These are phyloP conservation scores for Macrosiphum euphorbiae DNA, from an alignment of 2,888 invertebrate genomes.

Conservation along the genomic window DNA sequence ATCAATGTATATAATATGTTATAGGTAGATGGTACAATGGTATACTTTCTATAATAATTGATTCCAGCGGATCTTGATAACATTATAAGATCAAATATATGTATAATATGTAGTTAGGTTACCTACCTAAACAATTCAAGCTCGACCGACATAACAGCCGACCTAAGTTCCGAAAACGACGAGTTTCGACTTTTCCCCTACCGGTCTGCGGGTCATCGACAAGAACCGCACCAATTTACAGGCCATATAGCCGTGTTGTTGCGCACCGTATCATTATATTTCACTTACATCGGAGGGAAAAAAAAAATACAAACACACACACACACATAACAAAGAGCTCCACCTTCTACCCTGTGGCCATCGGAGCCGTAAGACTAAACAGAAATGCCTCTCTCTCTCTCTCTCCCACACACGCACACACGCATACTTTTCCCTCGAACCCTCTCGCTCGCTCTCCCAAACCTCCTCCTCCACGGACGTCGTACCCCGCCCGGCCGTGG, in stretches of 20 bases:
- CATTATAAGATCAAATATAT: neutral
- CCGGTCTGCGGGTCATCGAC: constrained; percentile 51
- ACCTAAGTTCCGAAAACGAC: constrained; percentile 34
- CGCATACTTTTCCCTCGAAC: neutral
- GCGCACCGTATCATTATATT: constrained; percentile 63
- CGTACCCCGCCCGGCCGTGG: neutral
- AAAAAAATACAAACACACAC: neutral
- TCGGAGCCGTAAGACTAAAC: constrained; percentile 16
- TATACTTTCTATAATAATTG: neutral
- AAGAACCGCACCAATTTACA: constrained; percentile 53
- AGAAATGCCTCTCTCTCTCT: neutral
- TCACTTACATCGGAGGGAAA: constrained; percentile 56
- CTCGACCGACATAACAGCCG: neutral
- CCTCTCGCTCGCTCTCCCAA: neutral
- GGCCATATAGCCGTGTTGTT: constrained; percentile 41
- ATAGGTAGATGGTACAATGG: neutral
- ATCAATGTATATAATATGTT: neutral
- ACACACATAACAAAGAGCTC: constrained; percentile 40
- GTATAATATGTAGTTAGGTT: neutral
- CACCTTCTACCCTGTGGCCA: constrained; percentile 60
- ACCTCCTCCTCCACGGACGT: neutral
- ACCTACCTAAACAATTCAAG: neutral
- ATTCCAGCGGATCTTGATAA: neutral
- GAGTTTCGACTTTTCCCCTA: constrained; percentile 23
- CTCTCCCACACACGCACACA: neutral